Base-by-base conservation (phyloP, 30 jellyfish, hydroid and myxozoan genomes). In the Hydractinia symbiolongicarpus region DNA sequence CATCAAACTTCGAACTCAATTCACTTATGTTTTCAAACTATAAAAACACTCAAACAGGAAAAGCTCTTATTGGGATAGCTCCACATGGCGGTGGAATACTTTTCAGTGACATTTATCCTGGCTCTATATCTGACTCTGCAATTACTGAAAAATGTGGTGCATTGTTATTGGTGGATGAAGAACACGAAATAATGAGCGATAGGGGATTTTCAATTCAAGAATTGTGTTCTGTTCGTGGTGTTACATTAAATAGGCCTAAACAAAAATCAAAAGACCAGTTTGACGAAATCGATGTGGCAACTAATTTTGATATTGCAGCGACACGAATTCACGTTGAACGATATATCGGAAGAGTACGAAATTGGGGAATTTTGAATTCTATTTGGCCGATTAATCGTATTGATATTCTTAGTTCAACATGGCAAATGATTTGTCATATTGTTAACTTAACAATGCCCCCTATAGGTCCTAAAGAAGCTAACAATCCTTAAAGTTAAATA, bases 351-450 rank as follows among this genome's bases (percentile, higher is more conserved):
- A 68, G 89, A 57, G 86, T 81, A 54, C 52, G 86, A 19, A 60
- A 81, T 76, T 81, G 89, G 89, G 57, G n/a, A n/a, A n/a, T n/a
- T n/a, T n/a, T n/a, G n/a, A n/a, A n/a, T n/a, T n/a, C n/a, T n/a
- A n/a, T n/a, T n/a, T n/a, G n/a, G n/a, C n/a, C n/a, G n/a, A n/a
- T n/a, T n/a, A n/a, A n/a, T n/a, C n/a, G n/a, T n/a, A 81, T 67
- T 40, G 89, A 81, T 70, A 53, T 81, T 20, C 66, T 81, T 49
- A 50, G 61, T 20, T 81, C 89, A 30, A 60, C 88, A 54, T 67
- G 88, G 89, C 89, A 81, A 75, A 81, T 81, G 87, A 67, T 81
- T 14, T 69, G 89, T 58, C 89, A 81, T 69, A 67, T 81, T 81
- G 89, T 81, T 67, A 68, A 81, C 66, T 30, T 53, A 15, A 81